These are phyloP conservation scores for Suricata suricatta DNA, from an alignment of 2,113 vertebrate species.

Conservation along the genomic window DNA sequence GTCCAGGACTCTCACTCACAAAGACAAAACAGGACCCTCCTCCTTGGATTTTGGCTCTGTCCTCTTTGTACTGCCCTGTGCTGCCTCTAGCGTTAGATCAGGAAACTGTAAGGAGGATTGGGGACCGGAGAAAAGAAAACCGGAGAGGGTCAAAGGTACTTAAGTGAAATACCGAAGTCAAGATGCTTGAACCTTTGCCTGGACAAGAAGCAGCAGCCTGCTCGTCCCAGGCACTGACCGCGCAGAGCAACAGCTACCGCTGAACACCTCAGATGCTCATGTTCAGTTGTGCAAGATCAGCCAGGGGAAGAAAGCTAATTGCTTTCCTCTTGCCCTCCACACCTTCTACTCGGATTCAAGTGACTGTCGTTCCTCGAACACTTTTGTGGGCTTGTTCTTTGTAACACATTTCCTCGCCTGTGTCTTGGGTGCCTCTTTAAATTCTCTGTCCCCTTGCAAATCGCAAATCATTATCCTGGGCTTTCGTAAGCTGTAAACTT, in stretches of 20 bases:
- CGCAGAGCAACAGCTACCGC: not conserved
- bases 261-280: not conserved
- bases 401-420: not conserved
- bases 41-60: not conserved
- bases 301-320: not conserved
- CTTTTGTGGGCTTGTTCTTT: not conserved
- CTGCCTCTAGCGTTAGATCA: conserved; percentile 59
- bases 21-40: not conserved
- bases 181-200: not conserved
- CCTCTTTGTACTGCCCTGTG: not conserved
- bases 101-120: not conserved
- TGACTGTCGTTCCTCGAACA: not conserved
- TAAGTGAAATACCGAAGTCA: not conserved
- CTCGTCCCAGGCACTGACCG: not conserved
- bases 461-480: not conserved
- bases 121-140: not conserved
- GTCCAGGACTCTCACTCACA: not conserved
- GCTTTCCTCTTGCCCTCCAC: not conserved
- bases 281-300: not conserved
- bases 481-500: not conserved
- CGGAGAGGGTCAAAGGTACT: not conserved
- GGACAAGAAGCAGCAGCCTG: not conserved
- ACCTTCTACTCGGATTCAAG: not conserved
- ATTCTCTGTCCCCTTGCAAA: not conserved
- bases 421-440: not conserved